Evolutionary conservation across 2,797 vertebrate species (phyloP), one percentile per base, ranked within the genome.

Genomic region (Scleropages formosus): DNA sequence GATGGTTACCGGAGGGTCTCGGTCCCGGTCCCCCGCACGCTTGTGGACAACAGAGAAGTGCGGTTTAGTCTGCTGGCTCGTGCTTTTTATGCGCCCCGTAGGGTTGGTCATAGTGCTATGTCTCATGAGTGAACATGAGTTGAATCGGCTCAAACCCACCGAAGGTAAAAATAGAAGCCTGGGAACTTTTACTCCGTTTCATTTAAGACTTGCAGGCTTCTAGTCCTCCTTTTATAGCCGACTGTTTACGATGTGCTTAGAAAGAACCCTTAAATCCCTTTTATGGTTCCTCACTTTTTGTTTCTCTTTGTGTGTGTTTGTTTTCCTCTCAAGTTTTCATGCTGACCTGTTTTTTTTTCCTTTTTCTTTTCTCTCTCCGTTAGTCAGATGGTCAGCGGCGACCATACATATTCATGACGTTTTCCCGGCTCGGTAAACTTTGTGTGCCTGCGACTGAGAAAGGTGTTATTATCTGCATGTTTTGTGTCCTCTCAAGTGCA

Each of bases 381-480:
- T 74, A 44, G 20, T 75, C 31, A 75, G 46, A 62, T 58, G 16
- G 71, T 20, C n/a, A 20, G 39, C 44, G 15, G 65, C 67, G 20
- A 27, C 65, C 46, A 10, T 51, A 44, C 53, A 69, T 51, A 75
- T 61, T 69, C 65, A 69, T 61, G 16, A 60, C 46, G 27, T 59
- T 62, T 73, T 24, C 58, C 44, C 39, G 24, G 72, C 49, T 24
- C 64, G 75, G 74, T 61, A 46, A 47, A 47, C 11, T 47, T 69
- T 68, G 68, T 47, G 22, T n/a, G 15, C 15, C 39, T 27, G 6
- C 24, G 39, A 27, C 39, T 12, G 8, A 65, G 39, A 61, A 69
- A 49, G 53, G 65, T 69, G 74, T 68, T 22, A 69, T 75, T 75
- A 75, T 69, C 31, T 60, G 44, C 39, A 69, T 75, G 12, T 39